Percentiles rank a stretch among this genome's conserved stretches.
Conservation (phyloP, 1,140 invertebrate species). For the Trypoxylus dichotomus region DNA sequence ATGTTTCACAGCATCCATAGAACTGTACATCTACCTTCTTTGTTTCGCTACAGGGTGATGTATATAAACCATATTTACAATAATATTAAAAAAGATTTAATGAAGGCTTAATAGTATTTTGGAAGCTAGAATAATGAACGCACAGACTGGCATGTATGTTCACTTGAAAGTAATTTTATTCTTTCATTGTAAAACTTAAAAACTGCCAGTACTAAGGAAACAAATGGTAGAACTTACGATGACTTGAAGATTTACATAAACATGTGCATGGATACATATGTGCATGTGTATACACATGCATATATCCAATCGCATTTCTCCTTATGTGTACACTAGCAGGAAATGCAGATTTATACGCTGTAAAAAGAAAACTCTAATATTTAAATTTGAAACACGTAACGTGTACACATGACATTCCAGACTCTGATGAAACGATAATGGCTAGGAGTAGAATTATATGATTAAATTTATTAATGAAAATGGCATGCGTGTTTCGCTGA, state of each 20-base stretch:
- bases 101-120: no score
- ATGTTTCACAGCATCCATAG: no score
- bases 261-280: not conserved
- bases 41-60: no score
- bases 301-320: not conserved
- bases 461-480: slow-evolving; percentile 26
- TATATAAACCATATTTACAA: no score
- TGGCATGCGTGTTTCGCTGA: not conserved
- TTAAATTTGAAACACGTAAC: slow-evolving; percentile 1
- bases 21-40: no score
- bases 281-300: not conserved
- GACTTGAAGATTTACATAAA: not conserved
- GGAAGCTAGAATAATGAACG: no score
- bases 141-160: no score
- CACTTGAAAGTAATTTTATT: no score
- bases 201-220: no score
- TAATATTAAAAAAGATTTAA: no score
- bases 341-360: not conserved
- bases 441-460: not conserved
- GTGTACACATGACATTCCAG: not conserved
- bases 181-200: no score
- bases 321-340: not conserved
- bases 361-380: not conserved
- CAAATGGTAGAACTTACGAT: no score
- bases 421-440: slow-evolving; percentile 8